Evolutionary conservation across 2,888 invertebrate species (phyloP), one percentile per base, ranked within the genome.

Genomic region (Gasteruption jaculator): DNA sequence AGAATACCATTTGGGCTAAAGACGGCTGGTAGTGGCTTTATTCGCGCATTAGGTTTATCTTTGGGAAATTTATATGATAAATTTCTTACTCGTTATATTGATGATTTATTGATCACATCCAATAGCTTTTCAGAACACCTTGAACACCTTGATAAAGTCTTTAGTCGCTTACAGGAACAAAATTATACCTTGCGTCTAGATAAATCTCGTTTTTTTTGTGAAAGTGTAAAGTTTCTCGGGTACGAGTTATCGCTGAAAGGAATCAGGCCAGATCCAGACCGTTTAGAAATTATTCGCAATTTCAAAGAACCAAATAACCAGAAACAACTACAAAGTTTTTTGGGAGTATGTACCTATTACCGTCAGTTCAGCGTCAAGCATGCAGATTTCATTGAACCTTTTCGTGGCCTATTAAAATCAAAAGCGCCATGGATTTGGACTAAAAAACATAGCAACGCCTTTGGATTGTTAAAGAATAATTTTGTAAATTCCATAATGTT

Each of bases 101-200:
- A 63, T 46, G 63, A 65, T 37, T 34, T 63, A 7, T 35, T 63
- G 6, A 47, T 63, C 1, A 50, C 52, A 0, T 61, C 60, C 2
- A 20, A 30, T 7, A 43, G 40, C 31, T 52, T 56, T 33, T 43
- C 53, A 11, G 35, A 48, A 16, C 57, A 59, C 31, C 14, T 56
- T 3, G 3, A 38, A 11, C 54, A 59, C 30, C n/a, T 58, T 2
- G 41, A 46, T 18, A 16, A 20, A 12, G 37, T 63, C 1, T 53
- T 58, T 8, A 14, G 25, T 6, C 33, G 43, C 19, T 37, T 58
- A 26, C 22, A 41, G 11, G 38, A 50, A 5, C 43, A 52, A 10
- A 52, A 41, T 38, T 47, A 57, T 12, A 61, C 59, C 1, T 24
- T 56, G 3, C 52, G 50, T 26, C 35, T 56, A n/a, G 47, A 50